Conservation (phyloP, 2,797 vertebrate genomes). For the Hafferia zeledoni region DNA sequence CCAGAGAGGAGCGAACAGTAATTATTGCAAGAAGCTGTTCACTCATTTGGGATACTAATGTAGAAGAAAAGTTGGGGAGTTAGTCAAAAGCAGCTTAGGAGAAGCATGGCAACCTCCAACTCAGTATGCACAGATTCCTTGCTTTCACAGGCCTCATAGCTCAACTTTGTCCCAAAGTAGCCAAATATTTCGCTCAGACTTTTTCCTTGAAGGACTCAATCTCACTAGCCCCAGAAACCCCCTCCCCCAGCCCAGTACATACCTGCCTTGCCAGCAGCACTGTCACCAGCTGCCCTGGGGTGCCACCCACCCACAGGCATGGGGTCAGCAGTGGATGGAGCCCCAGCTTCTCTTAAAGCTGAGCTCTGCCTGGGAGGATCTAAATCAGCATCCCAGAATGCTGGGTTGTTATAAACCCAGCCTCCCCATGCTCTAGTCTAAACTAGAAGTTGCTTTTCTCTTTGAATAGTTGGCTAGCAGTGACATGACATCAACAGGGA, state of each 20-base stretch:
- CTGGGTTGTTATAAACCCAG: not conserved
- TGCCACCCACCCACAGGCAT: not conserved
- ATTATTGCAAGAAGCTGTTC: not conserved
- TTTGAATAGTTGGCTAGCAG: slow-evolving; percentile 52
- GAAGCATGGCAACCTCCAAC: not conserved
- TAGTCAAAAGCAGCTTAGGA: not conserved
- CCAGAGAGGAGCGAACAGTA: not conserved
- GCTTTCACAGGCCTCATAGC: not conserved
- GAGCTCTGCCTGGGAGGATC: not conserved
- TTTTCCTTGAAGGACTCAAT: accelerated
- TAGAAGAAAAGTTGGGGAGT: not conserved
- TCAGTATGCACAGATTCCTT: not conserved
- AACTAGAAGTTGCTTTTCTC: slow-evolving; percentile 43
- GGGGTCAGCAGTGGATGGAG: accelerated
- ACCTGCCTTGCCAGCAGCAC: not conserved
- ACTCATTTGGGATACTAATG: not conserved
- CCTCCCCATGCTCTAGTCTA: not conserved
- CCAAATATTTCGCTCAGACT: not conserved
- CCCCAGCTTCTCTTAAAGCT: not conserved
- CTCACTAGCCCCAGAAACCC: not conserved
- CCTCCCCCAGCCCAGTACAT: not conserved
- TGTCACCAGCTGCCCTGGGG: accelerated
- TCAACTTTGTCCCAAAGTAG: not conserved
- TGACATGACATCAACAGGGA: slow-evolving; percentile 33
- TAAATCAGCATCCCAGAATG: accelerated